Conservation (phyloP, 2,113 vertebrate species). For the Silurus meridionalis region DNA sequence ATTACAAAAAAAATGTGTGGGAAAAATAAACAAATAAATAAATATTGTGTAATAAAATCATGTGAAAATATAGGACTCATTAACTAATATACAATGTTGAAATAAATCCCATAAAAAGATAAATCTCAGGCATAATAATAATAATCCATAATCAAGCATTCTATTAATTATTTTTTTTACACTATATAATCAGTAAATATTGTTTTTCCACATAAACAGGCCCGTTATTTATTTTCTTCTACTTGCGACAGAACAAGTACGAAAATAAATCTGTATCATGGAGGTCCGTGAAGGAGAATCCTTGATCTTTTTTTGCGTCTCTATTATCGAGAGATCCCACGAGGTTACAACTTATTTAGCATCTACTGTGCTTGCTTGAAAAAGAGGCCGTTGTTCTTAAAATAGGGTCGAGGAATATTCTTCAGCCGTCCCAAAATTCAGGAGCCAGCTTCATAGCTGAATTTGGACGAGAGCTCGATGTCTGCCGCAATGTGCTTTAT, state of each 20-base stretch:
- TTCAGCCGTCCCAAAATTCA: not conserved
- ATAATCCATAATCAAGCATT: not conserved
- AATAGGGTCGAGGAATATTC: conserved; percentile 2
- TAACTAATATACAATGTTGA: no score
- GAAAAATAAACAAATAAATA: no score
- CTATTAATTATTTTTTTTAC: not conserved
- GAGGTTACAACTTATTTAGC: conserved; percentile 20
- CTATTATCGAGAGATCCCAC: conserved; percentile 3
- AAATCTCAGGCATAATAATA: not conserved
- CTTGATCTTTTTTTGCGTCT: not conserved
- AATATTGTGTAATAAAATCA: no score
- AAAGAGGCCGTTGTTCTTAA: not conserved
- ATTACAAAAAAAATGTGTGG: no score
- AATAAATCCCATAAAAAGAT: no score
- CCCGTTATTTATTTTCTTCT: not conserved
- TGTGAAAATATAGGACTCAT: no score
- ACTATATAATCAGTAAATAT: not conserved
- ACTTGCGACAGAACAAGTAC: not conserved
- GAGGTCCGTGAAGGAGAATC: not conserved
- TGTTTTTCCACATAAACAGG: not conserved
- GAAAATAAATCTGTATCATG: conserved; percentile 1
- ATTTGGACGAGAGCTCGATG: not conserved
- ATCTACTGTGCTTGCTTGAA: not conserved
- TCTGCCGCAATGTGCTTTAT: not conserved
- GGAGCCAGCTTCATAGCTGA: not conserved